Evolutionary conservation across 2,888 invertebrate species (phyloP), one percentile per base, ranked within the genome.

Genomic region (Drosophila rellima): DNA sequence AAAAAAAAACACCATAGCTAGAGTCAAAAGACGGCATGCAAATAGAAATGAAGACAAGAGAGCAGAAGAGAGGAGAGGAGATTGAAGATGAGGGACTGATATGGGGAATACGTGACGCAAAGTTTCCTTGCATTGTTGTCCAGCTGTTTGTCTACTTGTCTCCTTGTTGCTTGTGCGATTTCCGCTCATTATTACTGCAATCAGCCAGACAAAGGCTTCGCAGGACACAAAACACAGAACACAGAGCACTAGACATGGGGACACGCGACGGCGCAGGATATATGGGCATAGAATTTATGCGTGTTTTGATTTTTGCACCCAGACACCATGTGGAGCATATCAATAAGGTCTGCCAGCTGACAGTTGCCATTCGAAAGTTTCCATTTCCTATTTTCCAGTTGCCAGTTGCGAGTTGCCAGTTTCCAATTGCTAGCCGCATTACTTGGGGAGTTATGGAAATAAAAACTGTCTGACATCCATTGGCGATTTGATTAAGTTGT

Each of bases 121-220:
- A 50, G 61, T 66, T 52, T 51, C 37, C 42, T 65, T 56, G 74
- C 70, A 85, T 82, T 82, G 84, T 80, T 88, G 68, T 68, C 57
- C 63, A 66, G 67, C 57, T 70, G 75, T 67, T 74, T 79, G 75
- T 75, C 80, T 35, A 57, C 35, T 54, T 72, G 74, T 64, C 79
- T 42, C 48, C 74, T 59, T 61, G 67, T 65, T 82, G 66, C 65
- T 71, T 71, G 72, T 80, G 73, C 73, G 70, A 88, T 79, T 88
- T 82, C 79, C 78, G 85, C 88, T 83, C 83, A 83, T 83, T 89
- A 83, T 83, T 81, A 75, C 82, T 71, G 85, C 83, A 83, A 83
- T 83, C 83, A 87, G 64, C 20, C 82, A 75, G 80, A 72, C 88
- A 78, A 67, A 82, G 63, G 55, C 60, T 33, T 37, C 44, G 35